Percentiles rank a stretch among this genome's conserved stretches.
Evolutionary conservation across 2,888 invertebrate species (phyloP).

Genomic region (Drosophila nr. perissopoda): DNA sequence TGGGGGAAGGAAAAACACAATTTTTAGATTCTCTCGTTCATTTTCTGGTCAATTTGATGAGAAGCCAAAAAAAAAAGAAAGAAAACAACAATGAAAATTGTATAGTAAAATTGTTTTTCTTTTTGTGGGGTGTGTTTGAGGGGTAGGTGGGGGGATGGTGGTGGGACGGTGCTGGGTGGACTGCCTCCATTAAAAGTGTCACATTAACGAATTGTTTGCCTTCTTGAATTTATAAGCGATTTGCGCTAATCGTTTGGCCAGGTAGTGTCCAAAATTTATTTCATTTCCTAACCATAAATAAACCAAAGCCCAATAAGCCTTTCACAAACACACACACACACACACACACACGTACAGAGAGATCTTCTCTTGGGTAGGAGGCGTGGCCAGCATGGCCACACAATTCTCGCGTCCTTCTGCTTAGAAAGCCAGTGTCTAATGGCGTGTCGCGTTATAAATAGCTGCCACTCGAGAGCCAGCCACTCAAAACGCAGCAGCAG

Average conservation of each 20-base stretch:
- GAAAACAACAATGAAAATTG: constrained; percentile 41
- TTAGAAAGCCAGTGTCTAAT: constrained; percentile 68
- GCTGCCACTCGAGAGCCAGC: constrained; percentile 76
- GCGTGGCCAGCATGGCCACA: constrained; percentile 61
- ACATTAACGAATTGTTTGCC: constrained; percentile 81
- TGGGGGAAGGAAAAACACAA: constrained; percentile 35
- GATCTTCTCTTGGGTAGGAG: constrained; percentile 26
- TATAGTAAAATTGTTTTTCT: constrained; percentile 1
- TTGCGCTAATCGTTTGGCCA: constrained; percentile 59
- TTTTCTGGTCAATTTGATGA: constrained; percentile 64
- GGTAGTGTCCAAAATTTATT: constrained; percentile 70
- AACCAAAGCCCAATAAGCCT: constrained; percentile 56
- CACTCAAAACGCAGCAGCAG: constrained; percentile 74
- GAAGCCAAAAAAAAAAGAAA: constrained; percentile 18
- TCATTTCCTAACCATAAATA: constrained; percentile 57
- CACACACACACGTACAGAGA: constrained; percentile 56
- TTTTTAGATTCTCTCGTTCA: constrained; percentile 45
- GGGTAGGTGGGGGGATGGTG: not conserved
- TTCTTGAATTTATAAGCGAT: constrained; percentile 65
- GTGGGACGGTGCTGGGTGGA: constrained; percentile 15
- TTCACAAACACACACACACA: constrained; percentile 56
- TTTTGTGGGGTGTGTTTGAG: constrained; percentile 2
- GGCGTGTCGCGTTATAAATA: constrained; percentile 80
- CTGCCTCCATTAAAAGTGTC: constrained; percentile 76
- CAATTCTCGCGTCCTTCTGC: constrained; percentile 63